Evolutionary conservation across 2,113 vertebrate species (phyloP), one percentile per base, ranked within the genome.

Genomic region (Misgurnus mizolepis): DNA sequence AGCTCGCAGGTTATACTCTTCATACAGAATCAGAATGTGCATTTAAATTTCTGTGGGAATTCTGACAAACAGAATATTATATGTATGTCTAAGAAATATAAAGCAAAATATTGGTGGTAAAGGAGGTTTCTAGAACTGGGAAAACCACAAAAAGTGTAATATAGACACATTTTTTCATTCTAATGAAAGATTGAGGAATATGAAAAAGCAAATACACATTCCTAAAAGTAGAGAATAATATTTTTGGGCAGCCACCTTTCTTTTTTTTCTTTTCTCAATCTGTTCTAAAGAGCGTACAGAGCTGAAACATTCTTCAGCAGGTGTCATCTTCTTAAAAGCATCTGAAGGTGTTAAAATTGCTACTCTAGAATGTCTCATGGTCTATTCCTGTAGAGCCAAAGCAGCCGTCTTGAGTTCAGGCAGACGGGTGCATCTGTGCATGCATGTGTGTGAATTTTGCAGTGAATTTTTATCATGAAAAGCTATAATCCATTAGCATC

Each of bases 291-390:
- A 65, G 49, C 47, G 15, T 17, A 47, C 17, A 1, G n/a, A 58
- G 55, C 61, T 49, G 74, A 27, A 18, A 76, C 9, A 49, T 66
- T 76, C 47, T 53, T 76, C 27, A 66, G 74, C 60, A 53, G 74
- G 74, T 77, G 74, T n/a, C 15, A 77, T 77, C 74, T 41, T 66
- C 74, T 66, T 66, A 55, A 77, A 77, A 77, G 74, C 62, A 39
- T 77, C 50, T 15, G 6, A 77, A 77, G 62, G 74, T 77, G 74
- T 77, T 41, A 77, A 77, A 66, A 77, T 66, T 77, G 61, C 74
- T 77, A 66, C 62, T 77, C 49, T 40, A 77, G 9, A 40, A 50
- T 77, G 62, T 22, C 62, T 66, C 45, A 41, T 7, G 45, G 39
- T 53, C 74, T 77, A 55, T 77, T 77, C 62, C 62, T 55, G 47